A percentile compares a stretch with the other conserved stretches of the same genome.
Evolutionary conservation across 2,797 vertebrate genomes (phyloP).

Genomic region (Parambassis ranga): DNA sequence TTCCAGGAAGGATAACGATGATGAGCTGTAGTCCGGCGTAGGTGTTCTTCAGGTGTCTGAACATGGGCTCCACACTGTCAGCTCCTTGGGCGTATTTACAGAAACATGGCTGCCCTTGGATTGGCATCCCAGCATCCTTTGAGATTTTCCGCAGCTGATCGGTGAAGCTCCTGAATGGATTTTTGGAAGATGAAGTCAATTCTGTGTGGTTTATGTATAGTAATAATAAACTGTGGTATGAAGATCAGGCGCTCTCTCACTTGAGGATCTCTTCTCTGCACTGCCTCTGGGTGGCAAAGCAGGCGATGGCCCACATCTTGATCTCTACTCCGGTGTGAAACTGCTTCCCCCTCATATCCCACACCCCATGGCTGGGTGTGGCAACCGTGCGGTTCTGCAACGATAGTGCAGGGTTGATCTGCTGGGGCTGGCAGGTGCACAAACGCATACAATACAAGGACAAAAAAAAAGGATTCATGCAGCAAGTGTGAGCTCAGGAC

Average conservation of each 20-base stretch:
- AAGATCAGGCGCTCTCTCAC: too few relatives aligned
- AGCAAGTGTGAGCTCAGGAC: conserved; percentile 7
- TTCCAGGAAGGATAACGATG: conserved; percentile 95
- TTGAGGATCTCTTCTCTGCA: conserved; percentile 97
- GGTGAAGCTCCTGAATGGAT: conserved; percentile 72
- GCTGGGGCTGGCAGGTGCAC: conserved; percentile 53
- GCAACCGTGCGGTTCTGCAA: conserved; percentile 94
- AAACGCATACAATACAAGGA: conserved; percentile 37
- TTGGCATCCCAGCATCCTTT: conserved; percentile 97
- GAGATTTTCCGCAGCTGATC: conserved; percentile 98
- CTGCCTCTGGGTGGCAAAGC: conserved; percentile 97
- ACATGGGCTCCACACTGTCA: conserved; percentile 99
- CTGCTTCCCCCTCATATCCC: conserved; percentile 98
- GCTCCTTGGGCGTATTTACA: conserved; percentile 98
- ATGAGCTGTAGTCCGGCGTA: conserved; percentile 96
- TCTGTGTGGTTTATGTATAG: too few relatives aligned
- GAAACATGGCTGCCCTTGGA: conserved; percentile 97
- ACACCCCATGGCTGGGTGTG: conserved; percentile 96
- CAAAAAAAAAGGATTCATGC: conserved; percentile 9
- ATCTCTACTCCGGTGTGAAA: conserved; percentile 98
- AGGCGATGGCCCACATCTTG: conserved; percentile 99
- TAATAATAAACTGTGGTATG: too few relatives aligned
- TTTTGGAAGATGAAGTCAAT: background rate
- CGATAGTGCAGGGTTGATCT: conserved; percentile 70
- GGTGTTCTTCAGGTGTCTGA: conserved; percentile 95